Conservation (phyloP, 1,140 invertebrate genomes). For the Trichonephila clavipes region DNA sequence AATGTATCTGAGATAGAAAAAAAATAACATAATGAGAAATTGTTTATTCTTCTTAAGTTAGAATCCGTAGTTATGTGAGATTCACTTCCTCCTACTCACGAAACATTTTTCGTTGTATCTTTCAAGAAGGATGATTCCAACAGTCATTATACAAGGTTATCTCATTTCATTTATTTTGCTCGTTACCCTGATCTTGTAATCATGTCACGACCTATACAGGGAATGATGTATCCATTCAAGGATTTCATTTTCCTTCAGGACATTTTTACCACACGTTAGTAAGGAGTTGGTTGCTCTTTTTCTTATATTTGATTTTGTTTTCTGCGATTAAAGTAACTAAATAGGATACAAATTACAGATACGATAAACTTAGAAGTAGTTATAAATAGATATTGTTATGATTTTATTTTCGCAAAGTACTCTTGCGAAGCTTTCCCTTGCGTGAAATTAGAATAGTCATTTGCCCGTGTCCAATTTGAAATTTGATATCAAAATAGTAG, state of each 20-base stretch:
- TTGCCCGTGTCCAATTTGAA: too few relatives aligned
- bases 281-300: background rate
- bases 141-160: slow-evolving; percentile 44
- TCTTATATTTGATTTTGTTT: background rate
- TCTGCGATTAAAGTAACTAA: background rate
- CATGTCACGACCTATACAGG: background rate
- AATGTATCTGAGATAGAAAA: background rate
- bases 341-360: too few relatives aligned
- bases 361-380: too few relatives aligned
- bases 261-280: background rate
- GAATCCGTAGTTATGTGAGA: background rate
- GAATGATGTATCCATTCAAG: slow-evolving; percentile 33
- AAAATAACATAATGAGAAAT: background rate
- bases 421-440: too few relatives aligned
- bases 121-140: background rate
- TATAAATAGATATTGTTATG: too few relatives aligned
- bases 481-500: too few relatives aligned
- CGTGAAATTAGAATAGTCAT: too few relatives aligned
- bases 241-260: slow-evolving; percentile 1
- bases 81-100: slow-evolving; percentile 52
- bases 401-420: too few relatives aligned
- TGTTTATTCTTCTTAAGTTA: slow-evolving; percentile 54
- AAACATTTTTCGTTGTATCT: slow-evolving; percentile 1
- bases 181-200: slow-evolving; percentile 24
- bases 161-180: slow-evolving; percentile 28